phyloP scores from a whole-genome alignment of 2,113 vertebrate genomes.

The Menura novaehollandiae region DNA sequence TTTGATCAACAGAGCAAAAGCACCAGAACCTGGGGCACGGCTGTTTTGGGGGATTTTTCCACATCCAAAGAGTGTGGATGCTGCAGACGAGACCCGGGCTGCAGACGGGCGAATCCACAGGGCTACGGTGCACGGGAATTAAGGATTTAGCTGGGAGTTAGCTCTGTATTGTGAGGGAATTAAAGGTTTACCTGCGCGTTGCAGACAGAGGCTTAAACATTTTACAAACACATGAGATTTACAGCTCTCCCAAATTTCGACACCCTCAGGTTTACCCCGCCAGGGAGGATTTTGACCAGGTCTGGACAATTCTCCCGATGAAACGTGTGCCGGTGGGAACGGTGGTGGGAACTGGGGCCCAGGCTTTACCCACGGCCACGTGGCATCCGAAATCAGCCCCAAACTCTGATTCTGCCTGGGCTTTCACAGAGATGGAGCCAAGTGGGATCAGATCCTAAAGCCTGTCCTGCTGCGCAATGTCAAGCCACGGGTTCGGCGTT shows the following conservation, averaged over 20 bases:
- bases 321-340: neutral
- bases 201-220: constrained; percentile 12
- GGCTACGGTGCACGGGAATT: neutral
- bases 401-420: neutral
- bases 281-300: constrained; percentile 15
- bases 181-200: constrained; percentile 24
- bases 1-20: neutral
- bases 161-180: constrained; percentile 11
- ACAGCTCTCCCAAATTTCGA: constrained; percentile 1
- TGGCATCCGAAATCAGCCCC: neutral
- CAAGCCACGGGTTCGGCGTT: rapidly evolving
- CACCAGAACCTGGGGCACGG: neutral
- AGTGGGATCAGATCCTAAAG: neutral
- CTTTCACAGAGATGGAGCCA: neutral
- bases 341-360: neutral
- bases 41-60: neutral
- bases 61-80: rapidly evolving
- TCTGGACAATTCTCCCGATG: neutral
- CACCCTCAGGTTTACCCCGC: neutral
- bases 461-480: rapidly evolving
- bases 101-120: neutral
- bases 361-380: neutral
- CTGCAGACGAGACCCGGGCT: neutral
- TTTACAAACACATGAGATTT: constrained; percentile 8
- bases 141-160: constrained; percentile 30